phyloP scores from a whole-genome alignment of 2,797 vertebrate genomes.

The Philypnodon macrostomus region DNA sequence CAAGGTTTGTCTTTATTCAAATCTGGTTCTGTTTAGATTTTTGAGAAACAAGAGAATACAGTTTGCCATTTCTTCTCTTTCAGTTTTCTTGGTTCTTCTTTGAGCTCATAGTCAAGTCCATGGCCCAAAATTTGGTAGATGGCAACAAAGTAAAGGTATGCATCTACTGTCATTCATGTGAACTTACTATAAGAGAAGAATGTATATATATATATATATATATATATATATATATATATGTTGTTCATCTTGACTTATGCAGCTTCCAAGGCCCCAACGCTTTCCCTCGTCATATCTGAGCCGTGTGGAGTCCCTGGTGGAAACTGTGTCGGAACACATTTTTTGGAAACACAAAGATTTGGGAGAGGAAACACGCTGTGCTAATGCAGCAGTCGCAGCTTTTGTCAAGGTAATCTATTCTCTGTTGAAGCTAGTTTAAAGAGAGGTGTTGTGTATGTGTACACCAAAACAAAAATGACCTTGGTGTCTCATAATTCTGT shows the following conservation, averaged over 20 bases:
- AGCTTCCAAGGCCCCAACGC: conserved; percentile 87
- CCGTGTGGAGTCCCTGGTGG: conserved; percentile 87
- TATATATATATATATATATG: not conserved
- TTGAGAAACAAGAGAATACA: not conserved
- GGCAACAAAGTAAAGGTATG: conserved; percentile 85
- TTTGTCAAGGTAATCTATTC: conserved; percentile 88
- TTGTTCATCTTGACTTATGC: conserved; percentile 6
- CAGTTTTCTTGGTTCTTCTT: conserved; percentile 99
- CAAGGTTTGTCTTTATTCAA: conserved; percentile 76
- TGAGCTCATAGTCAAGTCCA: conserved; percentile 92
- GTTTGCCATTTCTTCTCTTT: conserved; percentile 25
- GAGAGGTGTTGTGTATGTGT: not conserved
- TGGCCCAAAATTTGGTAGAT: conserved; percentile 91
- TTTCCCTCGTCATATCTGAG: conserved; percentile 89
- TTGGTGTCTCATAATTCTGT: conserved; percentile 10
- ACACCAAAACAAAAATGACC: conserved; percentile 4
- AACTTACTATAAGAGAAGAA: no score
- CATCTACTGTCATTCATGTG: not conserved
- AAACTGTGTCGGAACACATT: conserved; percentile 89
- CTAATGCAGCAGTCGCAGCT: conserved; percentile 86
- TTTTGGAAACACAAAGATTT: conserved; percentile 90
- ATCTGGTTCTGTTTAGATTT: conserved; percentile 3
- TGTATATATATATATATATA: no score
- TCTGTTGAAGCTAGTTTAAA: not conserved
- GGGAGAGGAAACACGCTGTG: conserved; percentile 87